Percentiles rank a stretch among this genome's conserved stretches.
These are phyloP conservation scores for Polypterus senegalus DNA, from an alignment of 2,113 vertebrate genomes.

Conservation along the genomic window DNA sequence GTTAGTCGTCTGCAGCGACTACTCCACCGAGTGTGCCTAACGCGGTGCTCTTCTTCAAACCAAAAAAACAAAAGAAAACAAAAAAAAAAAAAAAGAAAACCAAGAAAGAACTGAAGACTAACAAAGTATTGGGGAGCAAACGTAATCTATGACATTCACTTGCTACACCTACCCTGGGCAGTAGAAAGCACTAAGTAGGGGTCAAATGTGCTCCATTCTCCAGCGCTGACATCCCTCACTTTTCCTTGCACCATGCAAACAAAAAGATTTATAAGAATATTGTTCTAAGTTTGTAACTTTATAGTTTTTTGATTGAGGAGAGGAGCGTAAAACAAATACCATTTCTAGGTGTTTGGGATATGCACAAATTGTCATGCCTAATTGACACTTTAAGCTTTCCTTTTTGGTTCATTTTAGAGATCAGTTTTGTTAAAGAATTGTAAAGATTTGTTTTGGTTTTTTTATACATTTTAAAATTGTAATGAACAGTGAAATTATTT, in stretches of 20 bases:
- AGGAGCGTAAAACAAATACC: constrained; percentile 7
- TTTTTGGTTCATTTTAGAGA: too few species aligned
- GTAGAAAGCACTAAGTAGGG: constrained; percentile 12
- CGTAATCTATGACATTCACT: constrained; percentile 3
- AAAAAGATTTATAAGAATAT: constrained; percentile 7
- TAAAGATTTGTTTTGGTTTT: too few species aligned
- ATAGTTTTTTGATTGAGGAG: neutral
- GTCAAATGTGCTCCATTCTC: constrained; percentile 9
- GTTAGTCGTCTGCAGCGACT: too few species aligned
- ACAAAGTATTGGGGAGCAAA: neutral
- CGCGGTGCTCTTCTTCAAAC: neutral
- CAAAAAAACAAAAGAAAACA: neutral
- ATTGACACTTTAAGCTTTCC: too few species aligned
- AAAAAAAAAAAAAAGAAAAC: neutral
- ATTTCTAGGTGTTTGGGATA: neutral
- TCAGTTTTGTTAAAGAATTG: too few species aligned
- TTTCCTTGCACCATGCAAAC: constrained; percentile 13
- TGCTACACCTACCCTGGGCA: constrained; percentile 14
- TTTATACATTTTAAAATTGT: too few species aligned
- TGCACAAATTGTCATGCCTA: neutral
- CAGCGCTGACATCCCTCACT: constrained; percentile 8
- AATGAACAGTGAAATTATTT: too few species aligned
- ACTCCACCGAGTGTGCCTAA: too few species aligned
- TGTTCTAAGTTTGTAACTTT: constrained; percentile 1
- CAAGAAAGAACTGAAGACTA: neutral